Conservation (phyloP, 64 coral and sea anemone species). For the Catalaphyllia jardinei region DNA sequence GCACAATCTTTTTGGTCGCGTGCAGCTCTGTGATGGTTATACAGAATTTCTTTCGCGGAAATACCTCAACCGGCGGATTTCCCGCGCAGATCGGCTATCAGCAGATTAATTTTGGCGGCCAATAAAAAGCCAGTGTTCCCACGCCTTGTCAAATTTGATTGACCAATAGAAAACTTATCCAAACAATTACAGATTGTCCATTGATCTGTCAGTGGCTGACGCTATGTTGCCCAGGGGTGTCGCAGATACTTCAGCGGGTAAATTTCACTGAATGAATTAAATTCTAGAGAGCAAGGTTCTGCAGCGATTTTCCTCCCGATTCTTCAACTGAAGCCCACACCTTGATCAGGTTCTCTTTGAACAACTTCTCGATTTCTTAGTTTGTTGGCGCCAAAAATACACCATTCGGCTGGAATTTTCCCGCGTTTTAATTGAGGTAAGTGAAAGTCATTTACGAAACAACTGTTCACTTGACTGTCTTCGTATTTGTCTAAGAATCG, state of each 20-base stretch:
- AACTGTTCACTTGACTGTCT: not conserved
- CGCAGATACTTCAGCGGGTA: constrained; percentile 26
- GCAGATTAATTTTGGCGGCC: constrained; percentile 13
- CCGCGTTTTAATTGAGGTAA: constrained; percentile 15
- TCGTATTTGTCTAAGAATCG: constrained; percentile 32
- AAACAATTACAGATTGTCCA: constrained; percentile 73
- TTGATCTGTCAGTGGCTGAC: constrained; percentile 53
- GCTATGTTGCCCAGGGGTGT: constrained; percentile 43
- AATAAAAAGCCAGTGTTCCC: constrained; percentile 75
- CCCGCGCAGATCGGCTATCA: constrained; percentile 36
- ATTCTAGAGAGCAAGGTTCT: not conserved
- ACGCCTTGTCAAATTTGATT: constrained; percentile 77
- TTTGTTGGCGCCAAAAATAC: not conserved
- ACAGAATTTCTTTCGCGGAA: constrained; percentile 13
- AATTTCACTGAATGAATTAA: not conserved
- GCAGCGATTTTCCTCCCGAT: not conserved
- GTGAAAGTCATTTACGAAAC: constrained; percentile 19
- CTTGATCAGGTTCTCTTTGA: not conserved
- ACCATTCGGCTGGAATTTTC: not conserved
- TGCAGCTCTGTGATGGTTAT: not conserved
- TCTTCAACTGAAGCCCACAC: not conserved
- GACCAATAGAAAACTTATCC: constrained; percentile 70
- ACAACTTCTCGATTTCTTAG: not conserved
- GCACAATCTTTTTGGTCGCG: not conserved
- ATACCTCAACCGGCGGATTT: constrained; percentile 25